phyloP scores from a whole-genome alignment of 2,113 vertebrate species.

The Heterocephalus glaber region DNA sequence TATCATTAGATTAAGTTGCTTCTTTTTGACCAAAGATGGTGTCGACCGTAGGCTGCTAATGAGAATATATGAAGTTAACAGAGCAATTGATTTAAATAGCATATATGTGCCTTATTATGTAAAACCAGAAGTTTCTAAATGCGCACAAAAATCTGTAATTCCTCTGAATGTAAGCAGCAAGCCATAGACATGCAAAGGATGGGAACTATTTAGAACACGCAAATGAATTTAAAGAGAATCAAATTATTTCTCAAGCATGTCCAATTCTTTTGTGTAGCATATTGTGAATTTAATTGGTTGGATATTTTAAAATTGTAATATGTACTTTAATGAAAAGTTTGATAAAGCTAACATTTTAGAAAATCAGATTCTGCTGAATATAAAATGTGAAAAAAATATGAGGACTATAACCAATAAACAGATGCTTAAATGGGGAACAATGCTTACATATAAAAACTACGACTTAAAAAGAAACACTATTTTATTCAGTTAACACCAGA shows the following conservation, averaged over 20 bases:
- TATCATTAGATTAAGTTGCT: slow-evolving; percentile 63
- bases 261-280: slow-evolving; percentile 75
- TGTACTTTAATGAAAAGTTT: background rate
- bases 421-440: slow-evolving; percentile 13
- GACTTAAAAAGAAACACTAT: background rate
- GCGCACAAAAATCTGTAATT: slow-evolving; percentile 72
- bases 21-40: slow-evolving; percentile 17
- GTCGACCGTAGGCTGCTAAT: slow-evolving; percentile 65
- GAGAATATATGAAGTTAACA: slow-evolving; percentile 67
- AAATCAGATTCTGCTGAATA: slow-evolving; percentile 57
- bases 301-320: slow-evolving; percentile 27
- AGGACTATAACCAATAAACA: background rate
- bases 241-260: slow-evolving; percentile 83
- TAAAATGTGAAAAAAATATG: slow-evolving; percentile 43
- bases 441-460: slow-evolving; percentile 19
- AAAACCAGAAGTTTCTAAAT: slow-evolving; percentile 69
- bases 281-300: slow-evolving; percentile 62
- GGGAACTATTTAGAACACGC: slow-evolving; percentile 76
- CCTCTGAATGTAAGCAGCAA: slow-evolving; percentile 79
- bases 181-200: slow-evolving; percentile 82
- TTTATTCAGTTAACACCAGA: slow-evolving; percentile 26
- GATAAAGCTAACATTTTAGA: slow-evolving; percentile 36
- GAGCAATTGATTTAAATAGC: slow-evolving; percentile 55
- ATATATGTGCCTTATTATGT: slow-evolving; percentile 56
- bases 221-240: slow-evolving; percentile 79